A percentile compares a stretch with the other conserved stretches of the same genome.
phyloP scores from a whole-genome alignment of 2,888 invertebrate species.

The Spicauda simplicius region DNA sequence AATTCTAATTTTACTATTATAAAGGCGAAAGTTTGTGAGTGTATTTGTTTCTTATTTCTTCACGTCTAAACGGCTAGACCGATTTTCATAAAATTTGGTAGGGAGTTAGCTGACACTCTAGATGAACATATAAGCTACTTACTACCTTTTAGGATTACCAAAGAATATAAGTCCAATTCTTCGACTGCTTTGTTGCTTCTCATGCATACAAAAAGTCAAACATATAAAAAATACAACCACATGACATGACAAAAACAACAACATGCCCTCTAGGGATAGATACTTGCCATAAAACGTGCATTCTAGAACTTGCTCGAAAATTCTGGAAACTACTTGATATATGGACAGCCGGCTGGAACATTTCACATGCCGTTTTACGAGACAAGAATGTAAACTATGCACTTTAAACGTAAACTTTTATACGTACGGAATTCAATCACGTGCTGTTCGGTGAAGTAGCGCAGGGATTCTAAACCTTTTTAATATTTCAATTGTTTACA shows the following conservation, averaged over 20 bases:
- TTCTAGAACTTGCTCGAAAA: slow-evolving; percentile 14
- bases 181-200: too few species aligned
- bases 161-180: too few species aligned
- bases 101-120: too few species aligned
- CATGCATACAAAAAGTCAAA: too few species aligned
- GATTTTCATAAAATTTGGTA: too few species aligned
- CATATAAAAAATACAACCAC: too few species aligned
- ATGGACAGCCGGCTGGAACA: slow-evolving; percentile 30
- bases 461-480: slow-evolving; percentile 34
- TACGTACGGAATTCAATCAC: slow-evolving; percentile 70
- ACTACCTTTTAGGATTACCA: too few species aligned
- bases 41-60: too few species aligned
- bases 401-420: slow-evolving; percentile 70
- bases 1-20: too few species aligned
- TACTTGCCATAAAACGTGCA: slow-evolving; percentile 6
- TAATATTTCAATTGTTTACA: background rate
- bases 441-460: slow-evolving; percentile 59
- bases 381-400: slow-evolving; percentile 62
- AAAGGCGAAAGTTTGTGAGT: too few species aligned
- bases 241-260: background rate
- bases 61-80: too few species aligned
- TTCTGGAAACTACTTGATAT: slow-evolving; percentile 27
- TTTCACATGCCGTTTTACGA: slow-evolving; percentile 42
- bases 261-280: background rate
- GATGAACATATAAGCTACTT: too few species aligned